Conservation (phyloP, 2,113 vertebrate species). For the Ginglymostoma cirratum region DNA sequence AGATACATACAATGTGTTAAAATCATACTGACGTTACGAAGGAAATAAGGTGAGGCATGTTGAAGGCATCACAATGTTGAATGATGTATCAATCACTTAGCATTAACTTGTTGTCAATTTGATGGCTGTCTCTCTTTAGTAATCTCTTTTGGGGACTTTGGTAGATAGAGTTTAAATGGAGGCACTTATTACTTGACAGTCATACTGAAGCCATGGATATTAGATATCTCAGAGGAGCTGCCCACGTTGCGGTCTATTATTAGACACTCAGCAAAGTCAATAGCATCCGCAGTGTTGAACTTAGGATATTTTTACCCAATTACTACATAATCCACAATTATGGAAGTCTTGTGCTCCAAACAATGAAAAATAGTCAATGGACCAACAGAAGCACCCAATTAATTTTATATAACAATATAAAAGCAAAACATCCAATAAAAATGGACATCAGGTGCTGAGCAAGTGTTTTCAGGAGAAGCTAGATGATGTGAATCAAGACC, state of each 20-base stretch:
- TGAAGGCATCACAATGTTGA: too few relatives aligned
- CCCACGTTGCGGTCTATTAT: background rate
- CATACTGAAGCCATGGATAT: background rate
- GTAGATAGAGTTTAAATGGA: too few relatives aligned
- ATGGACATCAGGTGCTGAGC: background rate
- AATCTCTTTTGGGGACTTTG: too few relatives aligned
- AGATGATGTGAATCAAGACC: background rate
- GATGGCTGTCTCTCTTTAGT: too few relatives aligned
- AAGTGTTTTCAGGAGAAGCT: background rate
- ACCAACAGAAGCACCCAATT: background rate
- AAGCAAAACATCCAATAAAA: background rate
- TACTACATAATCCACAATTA: background rate
- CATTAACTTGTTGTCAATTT: too few relatives aligned
- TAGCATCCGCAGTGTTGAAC: background rate
- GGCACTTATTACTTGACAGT: too few relatives aligned
- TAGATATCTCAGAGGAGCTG: background rate
- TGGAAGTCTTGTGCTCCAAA: background rate
- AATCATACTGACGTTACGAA: too few relatives aligned
- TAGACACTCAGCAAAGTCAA: background rate
- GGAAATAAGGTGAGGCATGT: too few relatives aligned
- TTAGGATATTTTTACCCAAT: background rate
- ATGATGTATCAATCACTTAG: too few relatives aligned
- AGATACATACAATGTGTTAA: too few relatives aligned
- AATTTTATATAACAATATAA: background rate
- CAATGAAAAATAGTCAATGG: background rate